These are phyloP conservation scores for Clamator glandarius DNA, from an alignment of 2,797 vertebrate species.

Conservation along the genomic window DNA sequence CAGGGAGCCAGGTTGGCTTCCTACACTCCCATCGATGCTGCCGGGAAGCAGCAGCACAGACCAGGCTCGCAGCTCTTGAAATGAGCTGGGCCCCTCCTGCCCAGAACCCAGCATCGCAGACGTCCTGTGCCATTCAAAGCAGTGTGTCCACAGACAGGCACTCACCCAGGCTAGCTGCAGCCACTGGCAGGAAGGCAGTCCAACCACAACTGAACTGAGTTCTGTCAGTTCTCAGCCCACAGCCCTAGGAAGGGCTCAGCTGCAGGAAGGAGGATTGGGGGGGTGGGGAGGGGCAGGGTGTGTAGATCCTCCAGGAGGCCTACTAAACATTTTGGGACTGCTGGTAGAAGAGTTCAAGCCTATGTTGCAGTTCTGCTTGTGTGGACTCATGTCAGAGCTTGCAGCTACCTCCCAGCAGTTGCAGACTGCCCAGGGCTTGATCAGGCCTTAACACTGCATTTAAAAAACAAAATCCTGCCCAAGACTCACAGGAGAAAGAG, in stretches of 20 bases:
- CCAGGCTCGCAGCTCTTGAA: background rate
- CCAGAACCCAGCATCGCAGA: fast-evolving
- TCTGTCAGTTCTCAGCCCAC: background rate
- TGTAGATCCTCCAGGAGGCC: background rate
- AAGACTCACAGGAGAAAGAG: background rate
- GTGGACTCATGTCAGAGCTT: background rate
- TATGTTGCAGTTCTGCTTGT: background rate
- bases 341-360: background rate
- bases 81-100: background rate
- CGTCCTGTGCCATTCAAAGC: background rate
- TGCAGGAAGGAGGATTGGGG: background rate
- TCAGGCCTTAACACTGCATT: background rate
- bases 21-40: fast-evolving
- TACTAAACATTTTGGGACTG: background rate
- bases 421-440: background rate
- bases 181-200: background rate
- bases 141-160: fast-evolving
- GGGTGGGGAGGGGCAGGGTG: too few relatives aligned
- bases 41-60: background rate
- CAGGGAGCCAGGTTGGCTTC: background rate
- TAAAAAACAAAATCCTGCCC: background rate
- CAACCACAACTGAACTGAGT: background rate
- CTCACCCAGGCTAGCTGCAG: background rate
- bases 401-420: background rate
- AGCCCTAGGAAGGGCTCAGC: background rate